Evolutionary conservation across 2,888 invertebrate genomes (phyloP), one percentile per base, ranked within the genome.

Genomic region (Leptopilina myrica): DNA sequence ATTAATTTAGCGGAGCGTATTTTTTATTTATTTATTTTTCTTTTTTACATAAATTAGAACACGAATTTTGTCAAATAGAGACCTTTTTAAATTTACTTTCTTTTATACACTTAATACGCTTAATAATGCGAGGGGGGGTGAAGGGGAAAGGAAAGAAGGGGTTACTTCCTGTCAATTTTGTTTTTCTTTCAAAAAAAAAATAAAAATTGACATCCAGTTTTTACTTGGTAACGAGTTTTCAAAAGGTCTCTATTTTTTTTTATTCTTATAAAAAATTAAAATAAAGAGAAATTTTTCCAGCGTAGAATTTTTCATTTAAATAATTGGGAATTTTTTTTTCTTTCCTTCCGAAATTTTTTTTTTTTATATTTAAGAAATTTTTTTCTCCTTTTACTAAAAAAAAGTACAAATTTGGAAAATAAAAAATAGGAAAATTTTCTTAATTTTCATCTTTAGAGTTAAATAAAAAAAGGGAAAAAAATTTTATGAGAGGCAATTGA

Each of bases 221-320:
- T 73, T 33, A 73, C 53, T 33, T 73, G 73, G 73, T 73, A 73
- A 73, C 73, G 73, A 73, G 73, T 33, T 73, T 73, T 73, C 73
- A 56, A 73, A 73, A 73, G 73, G 56, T 73, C 33, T 33, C 73
- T 73, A 56, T 33, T 20, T 20, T 20, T n/a, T 62, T 62, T 20
- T 33, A 3, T 3, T 33, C 4, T 33, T 33, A 33, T 33, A 33
- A 33, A 33, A 33, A 33, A n/a, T n/a, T 33, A 56, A 56, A 56
- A 5, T 11, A 56, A 14, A 56, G 56, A 56, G 14, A 46, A 46
- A 46, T 46, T 46, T 7, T 46, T 7, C 46, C 46, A 33, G 33
- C 5, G 33, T 33, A 33, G 33, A 4, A 33, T 33, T 46, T 46
- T 46, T 7, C 6, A n/a, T 46, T 46, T 3, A 46, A 46, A 49